phyloP scores from a whole-genome alignment of 1,140 invertebrate species.

The Lepidostoma basale region DNA sequence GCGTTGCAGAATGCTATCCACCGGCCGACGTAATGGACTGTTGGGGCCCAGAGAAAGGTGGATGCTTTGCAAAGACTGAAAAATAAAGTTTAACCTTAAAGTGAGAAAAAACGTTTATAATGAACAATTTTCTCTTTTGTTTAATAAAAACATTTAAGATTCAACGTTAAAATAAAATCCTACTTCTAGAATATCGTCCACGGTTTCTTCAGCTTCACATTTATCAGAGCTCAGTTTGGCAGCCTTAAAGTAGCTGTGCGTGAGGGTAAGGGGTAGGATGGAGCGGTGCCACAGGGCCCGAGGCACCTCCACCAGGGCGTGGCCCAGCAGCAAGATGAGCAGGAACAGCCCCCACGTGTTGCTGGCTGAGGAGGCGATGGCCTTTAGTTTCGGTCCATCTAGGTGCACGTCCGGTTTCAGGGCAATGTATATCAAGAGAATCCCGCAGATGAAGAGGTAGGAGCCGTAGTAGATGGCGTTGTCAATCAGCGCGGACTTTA shows the following conservation, averaged over 20 bases:
- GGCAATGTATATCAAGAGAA: slow-evolving; percentile 94
- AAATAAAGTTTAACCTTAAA: too few species aligned
- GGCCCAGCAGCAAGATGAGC: slow-evolving; percentile 91
- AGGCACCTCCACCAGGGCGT: slow-evolving; percentile 96
- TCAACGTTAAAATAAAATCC: too few species aligned
- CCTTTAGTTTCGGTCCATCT: slow-evolving; percentile 92
- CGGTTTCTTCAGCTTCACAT: slow-evolving; percentile 93
- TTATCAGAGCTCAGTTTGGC: slow-evolving; percentile 97
- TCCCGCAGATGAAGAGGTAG: slow-evolving; percentile 93
- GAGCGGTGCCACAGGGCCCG: slow-evolving; percentile 86
- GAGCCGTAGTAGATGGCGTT: slow-evolving; percentile 99
- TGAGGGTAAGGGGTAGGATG: slow-evolving; percentile 79
- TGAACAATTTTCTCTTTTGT: too few species aligned
- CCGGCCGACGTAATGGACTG: slow-evolving; percentile 71
- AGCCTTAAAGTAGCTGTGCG: slow-evolving; percentile 93
- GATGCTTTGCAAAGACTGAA: slow-evolving; percentile 74
- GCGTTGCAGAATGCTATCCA: slow-evolving; percentile 90
- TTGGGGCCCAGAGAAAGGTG: slow-evolving; percentile 70
- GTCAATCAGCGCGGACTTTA: slow-evolving; percentile 93
- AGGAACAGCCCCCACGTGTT: slow-evolving; percentile 99
- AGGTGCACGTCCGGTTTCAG: slow-evolving; percentile 86
- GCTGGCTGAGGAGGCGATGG: slow-evolving; percentile 97
- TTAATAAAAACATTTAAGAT: too few species aligned
- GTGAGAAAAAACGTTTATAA: too few species aligned
- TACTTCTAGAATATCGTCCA: slow-evolving; percentile 94